phyloP scores from a whole-genome alignment of 2,797 vertebrate species.

The Rhynchotus rufescens region DNA sequence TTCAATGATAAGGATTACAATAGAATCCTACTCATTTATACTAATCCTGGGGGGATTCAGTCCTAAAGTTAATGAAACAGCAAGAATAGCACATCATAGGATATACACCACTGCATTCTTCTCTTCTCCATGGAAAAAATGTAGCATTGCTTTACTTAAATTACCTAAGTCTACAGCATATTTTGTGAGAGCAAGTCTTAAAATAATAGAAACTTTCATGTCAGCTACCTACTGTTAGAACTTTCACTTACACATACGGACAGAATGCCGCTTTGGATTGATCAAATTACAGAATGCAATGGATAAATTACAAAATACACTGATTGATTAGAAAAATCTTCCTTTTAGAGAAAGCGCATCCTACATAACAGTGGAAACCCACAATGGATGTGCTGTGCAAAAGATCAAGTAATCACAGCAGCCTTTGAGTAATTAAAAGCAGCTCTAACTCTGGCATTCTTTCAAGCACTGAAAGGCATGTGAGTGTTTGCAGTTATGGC shows the following conservation, averaged over 20 bases:
- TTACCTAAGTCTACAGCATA: not conserved
- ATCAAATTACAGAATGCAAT: constrained; percentile 1
- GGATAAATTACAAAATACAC: constrained; percentile 4
- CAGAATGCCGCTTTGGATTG: not conserved
- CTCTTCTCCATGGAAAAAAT: not conserved
- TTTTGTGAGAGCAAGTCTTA: constrained; percentile 12
- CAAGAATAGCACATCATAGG: not conserved
- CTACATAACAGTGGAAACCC: constrained; percentile 46
- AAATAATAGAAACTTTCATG: not conserved
- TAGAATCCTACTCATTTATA: not conserved
- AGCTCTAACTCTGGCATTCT: constrained; percentile 52
- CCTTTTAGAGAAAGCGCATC: constrained; percentile 46
- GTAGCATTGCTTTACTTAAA: not conserved
- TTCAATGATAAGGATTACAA: not conserved
- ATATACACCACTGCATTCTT: not conserved
- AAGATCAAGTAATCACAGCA: constrained; percentile 31
- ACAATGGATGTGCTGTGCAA: constrained; percentile 38
- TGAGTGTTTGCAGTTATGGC: constrained; percentile 41
- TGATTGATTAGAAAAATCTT: constrained; percentile 12
- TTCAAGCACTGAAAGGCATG: constrained; percentile 65
- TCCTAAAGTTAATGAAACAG: constrained; percentile 19
- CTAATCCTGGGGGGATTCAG: not conserved
- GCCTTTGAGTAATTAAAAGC: constrained; percentile 64
- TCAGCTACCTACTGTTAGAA: not conserved
- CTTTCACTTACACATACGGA: not conserved